Percentiles rank a stretch among this genome's conserved stretches.
Conservation (phyloP, 2,888 invertebrate genomes). For the Eilema caniola region DNA sequence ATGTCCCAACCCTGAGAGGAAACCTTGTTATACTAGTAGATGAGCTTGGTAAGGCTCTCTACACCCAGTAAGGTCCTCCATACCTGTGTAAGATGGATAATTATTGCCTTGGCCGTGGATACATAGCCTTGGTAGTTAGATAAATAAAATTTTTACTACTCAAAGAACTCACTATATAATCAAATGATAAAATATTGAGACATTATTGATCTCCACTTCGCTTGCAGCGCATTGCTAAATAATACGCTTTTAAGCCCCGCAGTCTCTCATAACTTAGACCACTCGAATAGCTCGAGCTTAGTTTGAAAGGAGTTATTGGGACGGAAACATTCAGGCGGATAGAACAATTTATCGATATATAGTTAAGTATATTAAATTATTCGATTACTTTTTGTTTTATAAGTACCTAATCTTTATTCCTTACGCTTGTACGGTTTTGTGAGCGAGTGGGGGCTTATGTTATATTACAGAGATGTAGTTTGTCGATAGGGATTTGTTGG, state of each 20-base stretch:
- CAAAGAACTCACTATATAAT: too few species aligned
- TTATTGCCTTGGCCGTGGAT: too few species aligned
- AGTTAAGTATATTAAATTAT: constrained; percentile 45
- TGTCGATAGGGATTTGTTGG: not conserved
- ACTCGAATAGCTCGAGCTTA: constrained; percentile 49
- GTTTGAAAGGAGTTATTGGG: constrained; percentile 62
- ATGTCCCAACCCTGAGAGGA: too few species aligned
- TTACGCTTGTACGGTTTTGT: constrained; percentile 18
- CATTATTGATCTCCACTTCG: not conserved
- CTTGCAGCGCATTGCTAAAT: not conserved
- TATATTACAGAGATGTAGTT: not conserved
- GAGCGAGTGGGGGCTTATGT: constrained; percentile 2
- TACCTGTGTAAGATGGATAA: too few species aligned
- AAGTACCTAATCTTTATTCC: constrained; percentile 27
- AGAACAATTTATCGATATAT: constrained; percentile 61
- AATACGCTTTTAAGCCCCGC: not conserved
- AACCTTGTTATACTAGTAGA: too few species aligned
- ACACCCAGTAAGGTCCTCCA: too few species aligned
- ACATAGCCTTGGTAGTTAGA: too few species aligned
- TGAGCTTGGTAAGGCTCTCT: too few species aligned
- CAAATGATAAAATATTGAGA: too few species aligned
- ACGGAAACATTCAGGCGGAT: constrained; percentile 55
- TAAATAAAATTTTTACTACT: too few species aligned
- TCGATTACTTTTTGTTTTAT: constrained; percentile 32
- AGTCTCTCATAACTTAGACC: constrained; percentile 28